Base-by-base conservation (phyloP, 2,888 invertebrate genomes). In the Colletes collaris region DNA sequence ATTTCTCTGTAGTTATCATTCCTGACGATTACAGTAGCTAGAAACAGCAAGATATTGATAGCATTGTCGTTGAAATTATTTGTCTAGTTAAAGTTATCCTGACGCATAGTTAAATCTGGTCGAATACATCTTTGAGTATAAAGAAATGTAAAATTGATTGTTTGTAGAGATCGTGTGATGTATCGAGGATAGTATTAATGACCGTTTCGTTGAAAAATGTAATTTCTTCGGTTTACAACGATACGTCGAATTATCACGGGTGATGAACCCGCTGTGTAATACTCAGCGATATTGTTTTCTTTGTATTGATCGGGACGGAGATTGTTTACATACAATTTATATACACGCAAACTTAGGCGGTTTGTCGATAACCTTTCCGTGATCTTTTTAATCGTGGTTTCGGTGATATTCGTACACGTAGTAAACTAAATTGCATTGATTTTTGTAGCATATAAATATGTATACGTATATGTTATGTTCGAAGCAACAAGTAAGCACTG, bases 321-420 rank as follows among this genome's bases (percentile, higher is more conserved):
- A 55, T 76, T 60, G 49, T 66, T 44, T 19, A 66, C 58, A 49
- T 7, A 52, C n/a, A 58, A 52, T 77, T 77, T 53, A 46, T 10
- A 46, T 52, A 52, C 19, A 52, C 50, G 35, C 13, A 2, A 37
- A 6, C 7, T 16, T n/a, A 16, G 62, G 13, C 13, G 7, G 8
- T 53, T 60, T 16, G 8, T 6, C 11, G 76, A 75, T 75, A 62
- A 66, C 35, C 49, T n/a, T 11, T 37, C 0, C 3, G 8, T 8
- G 16, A 50, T 13, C 50, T 76, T 50, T 10, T n/a, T 13, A 69
- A 37, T 75, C 35, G 6, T 64, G 5, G 13, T 19, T 16, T 40
- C 7, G 0, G 0, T 10, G 49, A 49, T 49, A 19, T 44, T 13
- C 11, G 46, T n/a, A 10, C 2, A 35, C 6, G 2, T 46, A 11